Conservation (phyloP, 1,140 invertebrate genomes). For the Calycopis cecrops region DNA sequence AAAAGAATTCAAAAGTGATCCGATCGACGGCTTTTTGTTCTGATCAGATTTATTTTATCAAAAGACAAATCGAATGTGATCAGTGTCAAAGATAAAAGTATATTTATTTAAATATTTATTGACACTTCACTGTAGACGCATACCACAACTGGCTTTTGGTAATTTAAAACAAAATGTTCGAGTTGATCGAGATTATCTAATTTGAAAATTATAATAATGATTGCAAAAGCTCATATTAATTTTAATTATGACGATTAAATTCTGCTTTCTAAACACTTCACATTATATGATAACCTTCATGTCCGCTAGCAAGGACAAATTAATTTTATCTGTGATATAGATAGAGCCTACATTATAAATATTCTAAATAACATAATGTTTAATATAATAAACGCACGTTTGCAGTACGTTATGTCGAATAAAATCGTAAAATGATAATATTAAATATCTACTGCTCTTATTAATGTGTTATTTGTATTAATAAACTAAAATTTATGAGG, state of each 20-base stretch:
- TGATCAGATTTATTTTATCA: not conserved
- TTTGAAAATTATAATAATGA: not conserved
- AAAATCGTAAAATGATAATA: not conserved
- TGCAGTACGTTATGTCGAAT: not conserved
- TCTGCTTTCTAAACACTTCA: slow-evolving; percentile 4
- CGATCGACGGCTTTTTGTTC: too few species aligned
- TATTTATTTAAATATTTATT: not conserved
- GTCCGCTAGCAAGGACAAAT: slow-evolving; percentile 2
- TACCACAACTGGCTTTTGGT: not conserved
- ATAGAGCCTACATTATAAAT: not conserved
- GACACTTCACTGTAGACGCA: slow-evolving; percentile 1
- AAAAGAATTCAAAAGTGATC: too few species aligned
- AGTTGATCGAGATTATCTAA: not conserved
- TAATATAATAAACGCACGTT: slow-evolving; percentile 1
- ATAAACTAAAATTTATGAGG: not conserved
- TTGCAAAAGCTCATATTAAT: slow-evolving; percentile 7
- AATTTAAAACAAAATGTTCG: slow-evolving; percentile 1
- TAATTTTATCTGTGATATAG: not conserved
- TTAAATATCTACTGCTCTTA: not conserved
- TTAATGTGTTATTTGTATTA: slow-evolving; percentile 1
- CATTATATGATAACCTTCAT: slow-evolving; percentile 8
- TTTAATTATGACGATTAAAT: slow-evolving; percentile 2
- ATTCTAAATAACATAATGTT: not conserved
- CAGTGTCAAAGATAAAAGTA: too few species aligned
- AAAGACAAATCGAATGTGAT: too few species aligned